Base-by-base conservation (phyloP, 37 sponge, comb jelly and placozoan species). In the Spongilla lacustris region DNA sequence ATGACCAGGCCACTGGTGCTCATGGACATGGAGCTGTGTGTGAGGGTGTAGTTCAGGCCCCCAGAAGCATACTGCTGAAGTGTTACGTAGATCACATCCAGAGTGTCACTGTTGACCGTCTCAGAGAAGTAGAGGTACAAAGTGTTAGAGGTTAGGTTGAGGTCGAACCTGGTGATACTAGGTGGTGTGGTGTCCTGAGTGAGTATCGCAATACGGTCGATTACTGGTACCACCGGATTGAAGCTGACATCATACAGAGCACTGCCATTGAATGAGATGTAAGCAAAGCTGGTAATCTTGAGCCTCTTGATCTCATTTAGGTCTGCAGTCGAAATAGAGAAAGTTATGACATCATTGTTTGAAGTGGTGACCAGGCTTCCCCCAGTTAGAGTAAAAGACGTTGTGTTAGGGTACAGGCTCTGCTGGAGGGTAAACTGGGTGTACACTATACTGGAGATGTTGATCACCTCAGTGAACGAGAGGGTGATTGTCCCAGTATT, bases 261-360 rank as follows among this genome's bases (percentile, higher is more conserved):
- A 0, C 48, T 48, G 13, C 73, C 70, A 26, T 81, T 76, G 22
- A 95, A 80, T 5, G 80, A 69, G n/a, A 86, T 81, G 68, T 75
- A 22, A 1, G 58, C 58, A 76, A 73, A 89, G 35, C 87, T 70
- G 0, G 86, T 85, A 37, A 96, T 96, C 72, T 90, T 70, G 26
- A 82, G 80, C 26, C 88, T 49, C 72, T 94, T 97, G 67, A 97
- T 73, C 69, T 97, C 95, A 88, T 97, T 97, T 83, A 97, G 28
- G 67, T 97, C 93, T 31, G 68, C 81, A 2, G 78, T 68, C 32
- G 69, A 41, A 9, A 94, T 66, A 8, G 69, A 50, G 76, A 92
- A 85, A 31, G 29, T 25, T 0, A 94, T 50, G 24, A 76, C 72
- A 41, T 91, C 85, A 73, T 37, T 80, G 81, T 87, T 77, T 27